phyloP scores from a whole-genome alignment of 2,113 vertebrate species.

The Oreochromis aureus region DNA sequence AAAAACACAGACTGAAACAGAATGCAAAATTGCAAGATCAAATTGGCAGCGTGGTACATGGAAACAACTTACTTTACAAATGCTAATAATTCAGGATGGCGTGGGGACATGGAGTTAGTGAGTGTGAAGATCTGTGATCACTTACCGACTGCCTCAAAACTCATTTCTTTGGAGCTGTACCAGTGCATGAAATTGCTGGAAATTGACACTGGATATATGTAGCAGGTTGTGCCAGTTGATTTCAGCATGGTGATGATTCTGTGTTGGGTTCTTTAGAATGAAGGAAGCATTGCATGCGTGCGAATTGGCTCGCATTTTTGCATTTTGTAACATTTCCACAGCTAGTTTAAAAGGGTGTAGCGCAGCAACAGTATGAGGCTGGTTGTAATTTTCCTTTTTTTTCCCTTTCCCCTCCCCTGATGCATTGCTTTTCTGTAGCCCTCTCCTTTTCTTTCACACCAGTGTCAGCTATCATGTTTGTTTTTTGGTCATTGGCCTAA shows the following conservation, averaged over 20 bases:
- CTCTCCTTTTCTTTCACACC: not conserved
- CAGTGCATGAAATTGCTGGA: slow-evolving; percentile 14
- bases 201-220: slow-evolving; percentile 32
- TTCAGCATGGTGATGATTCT: not conserved
- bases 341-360: not conserved
- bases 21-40: slow-evolving; percentile 69
- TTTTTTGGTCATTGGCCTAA: not conserved
- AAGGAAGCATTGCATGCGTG: not conserved
- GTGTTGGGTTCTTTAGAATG: not conserved
- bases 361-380: not conserved
- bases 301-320: not conserved
- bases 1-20: slow-evolving; percentile 68
- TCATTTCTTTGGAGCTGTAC: not conserved
- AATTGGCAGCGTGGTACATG: slow-evolving; percentile 44
- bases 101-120: slow-evolving; percentile 13
- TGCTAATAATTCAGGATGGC: slow-evolving; percentile 43
- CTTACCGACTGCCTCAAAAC: not conserved
- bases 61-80: slow-evolving; percentile 55
- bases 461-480: not conserved
- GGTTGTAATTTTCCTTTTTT: not conserved
- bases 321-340: not conserved
- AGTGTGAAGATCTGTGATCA: slow-evolving; percentile 14
- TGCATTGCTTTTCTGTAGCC: not conserved
- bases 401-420: not conserved
- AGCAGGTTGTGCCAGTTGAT: slow-evolving; percentile 26